Evolutionary conservation across 2,113 vertebrate genomes (phyloP), one percentile per base, ranked within the genome.

Genomic region (Solea senegalensis): DNA sequence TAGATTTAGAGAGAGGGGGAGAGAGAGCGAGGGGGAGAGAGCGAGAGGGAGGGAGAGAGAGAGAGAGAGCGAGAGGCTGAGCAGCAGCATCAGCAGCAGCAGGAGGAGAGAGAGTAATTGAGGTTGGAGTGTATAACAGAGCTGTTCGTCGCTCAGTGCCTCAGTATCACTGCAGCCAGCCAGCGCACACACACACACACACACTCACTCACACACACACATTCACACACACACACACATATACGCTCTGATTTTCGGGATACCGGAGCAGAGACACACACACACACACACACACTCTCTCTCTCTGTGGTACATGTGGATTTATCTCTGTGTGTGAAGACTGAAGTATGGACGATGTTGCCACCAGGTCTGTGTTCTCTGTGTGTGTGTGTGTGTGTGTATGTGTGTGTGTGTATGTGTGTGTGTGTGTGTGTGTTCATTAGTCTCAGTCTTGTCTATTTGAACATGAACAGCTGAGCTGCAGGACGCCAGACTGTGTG

Each of bases 271-370:
- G 46, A 7, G 0, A 4, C 49, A 40, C 66, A 21, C 56, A 53
- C 54, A 43, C 39, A 34, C 60, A 41, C 77, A 45, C 45, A 8
- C 64, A 26, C 58, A 15, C 50, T 48, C 46, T 39, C 59, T 40
- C 60, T 9, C 48, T 27, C 68, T 48, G 51, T 8, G 1, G 0
- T 41, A 59, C 72, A 72, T 72, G 65, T 72, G 81, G 77, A 86
- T 86, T 84, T 59, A 79, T 80, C 52, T 65, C 26, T 4, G 45
- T 26, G 52, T 55, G 77, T 78, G 84, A 73, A 58, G 81, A 86
- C 80, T 72, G 78, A 83, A 88, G 85, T 34, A 90, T 89, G 89
- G 89, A 85, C 61, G 16, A 88, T 90, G 87, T 60, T 88, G 82
- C 86, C 82, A 15, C 76, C 64, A 28, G 89, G 89, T 90, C 60